Base-by-base conservation (phyloP, 1,140 invertebrate species). In the Mycetomoellerius zeteki region DNA sequence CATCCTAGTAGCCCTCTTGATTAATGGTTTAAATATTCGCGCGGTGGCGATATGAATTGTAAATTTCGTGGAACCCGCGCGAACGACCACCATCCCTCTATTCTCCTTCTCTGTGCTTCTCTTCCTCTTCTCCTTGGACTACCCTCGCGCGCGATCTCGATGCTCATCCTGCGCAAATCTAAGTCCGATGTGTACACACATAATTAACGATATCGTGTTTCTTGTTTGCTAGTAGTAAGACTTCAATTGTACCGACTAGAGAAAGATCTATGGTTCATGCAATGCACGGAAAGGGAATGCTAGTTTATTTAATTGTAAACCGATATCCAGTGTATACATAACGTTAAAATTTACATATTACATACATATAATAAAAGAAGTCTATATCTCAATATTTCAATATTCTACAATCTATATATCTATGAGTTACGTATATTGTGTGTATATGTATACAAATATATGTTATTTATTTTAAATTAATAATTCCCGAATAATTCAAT, bases 11-110 rank as follows among this genome's bases (percentile, higher is more conserved):
- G 81, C 67, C 85, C 86, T 72, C 90, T 92, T 94, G 91, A 94
- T 93, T 93, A 93, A 94, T 94, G 91, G 91, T 78, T 92, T 92
- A 92, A 94, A 93, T 92, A 93, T 92, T 92, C 93, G 75, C 86
- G 54, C 71, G 65, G 85, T 75, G 72, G 67, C 87, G 89, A 92
- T 94, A 93, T 94, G 93, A 94, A 94, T 94, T 94, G 93, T 93
- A 94, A 93, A 94, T 93, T 93, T 86, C 58, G 76, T 73, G 76
- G 69, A 76, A 81, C 86, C 72, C 52, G 65, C 54, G 69, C 78
- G 24, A 37, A 21, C 37, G 80, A 12, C 37, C 50, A 75, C 33
- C 47, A 37, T 84, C 21, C 37, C 62, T 47, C 24, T 24, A 50
- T 62, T 27, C 65, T 75, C 69, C 19, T 67, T 56, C 58, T 47